phyloP scores from a whole-genome alignment of 2,797 vertebrate species.

The Aeoliscus strigatus region DNA sequence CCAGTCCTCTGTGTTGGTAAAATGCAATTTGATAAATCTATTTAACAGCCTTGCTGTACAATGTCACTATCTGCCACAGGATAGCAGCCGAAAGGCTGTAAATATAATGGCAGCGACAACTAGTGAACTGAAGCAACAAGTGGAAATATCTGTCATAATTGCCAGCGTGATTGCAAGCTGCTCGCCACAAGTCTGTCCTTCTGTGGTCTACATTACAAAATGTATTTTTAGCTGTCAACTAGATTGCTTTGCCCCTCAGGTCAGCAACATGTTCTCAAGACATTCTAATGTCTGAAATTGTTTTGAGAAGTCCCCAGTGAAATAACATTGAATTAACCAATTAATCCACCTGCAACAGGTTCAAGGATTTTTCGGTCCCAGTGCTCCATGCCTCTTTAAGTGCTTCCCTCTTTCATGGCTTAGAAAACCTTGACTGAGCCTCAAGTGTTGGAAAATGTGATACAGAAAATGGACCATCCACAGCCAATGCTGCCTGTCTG shows the following conservation, averaged over 20 bases:
- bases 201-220: slow-evolving; percentile 59
- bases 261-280: slow-evolving; percentile 59
- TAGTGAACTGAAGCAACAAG: slow-evolving; percentile 40
- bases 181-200: slow-evolving; percentile 43
- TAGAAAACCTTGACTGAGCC: slow-evolving; percentile 36
- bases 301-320: slow-evolving; percentile 70
- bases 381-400: slow-evolving; percentile 40
- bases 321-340: slow-evolving; percentile 73
- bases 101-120: slow-evolving; percentile 41
- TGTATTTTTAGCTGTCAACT: slow-evolving; percentile 73
- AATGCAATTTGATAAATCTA: slow-evolving; percentile 63
- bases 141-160: slow-evolving; percentile 43
- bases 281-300: slow-evolving; percentile 67
- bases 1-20: slow-evolving; percentile 35
- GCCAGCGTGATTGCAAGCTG: slow-evolving; percentile 27
- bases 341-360: slow-evolving; percentile 71
- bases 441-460: slow-evolving; percentile 28
- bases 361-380: slow-evolving; percentile 58
- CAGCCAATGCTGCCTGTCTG: slow-evolving; percentile 28
- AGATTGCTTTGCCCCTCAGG: slow-evolving; percentile 68
- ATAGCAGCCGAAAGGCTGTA: slow-evolving; percentile 38
- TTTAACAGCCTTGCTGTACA: too few species aligned
- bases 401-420: slow-evolving; percentile 43
- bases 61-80: slow-evolving; percentile 23
- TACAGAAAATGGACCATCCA: slow-evolving; percentile 34